These are phyloP conservation scores for Patella ulyssiponensis DNA, from an alignment of 2,888 invertebrate genomes.

Conservation along the genomic window DNA sequence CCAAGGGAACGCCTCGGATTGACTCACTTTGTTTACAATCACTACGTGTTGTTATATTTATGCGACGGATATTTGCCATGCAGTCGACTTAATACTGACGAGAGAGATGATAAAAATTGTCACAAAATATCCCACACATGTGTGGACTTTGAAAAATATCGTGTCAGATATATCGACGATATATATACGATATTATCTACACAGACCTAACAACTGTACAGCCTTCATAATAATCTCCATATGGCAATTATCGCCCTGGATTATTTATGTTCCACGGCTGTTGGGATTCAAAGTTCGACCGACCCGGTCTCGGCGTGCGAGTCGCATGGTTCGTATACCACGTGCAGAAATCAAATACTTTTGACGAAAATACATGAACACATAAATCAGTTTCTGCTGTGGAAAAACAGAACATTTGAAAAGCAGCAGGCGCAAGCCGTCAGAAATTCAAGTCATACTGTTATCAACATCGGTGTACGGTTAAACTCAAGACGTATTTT, in stretches of 20 bases:
- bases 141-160: too few relatives aligned
- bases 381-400: not conserved
- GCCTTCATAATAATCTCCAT: slow-evolving; percentile 19
- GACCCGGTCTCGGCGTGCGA: slow-evolving; percentile 12
- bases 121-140: too few relatives aligned
- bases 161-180: too few relatives aligned
- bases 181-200: slow-evolving; percentile 5
- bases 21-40: not conserved
- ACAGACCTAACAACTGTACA: slow-evolving; percentile 23
- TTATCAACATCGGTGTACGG: too few relatives aligned
- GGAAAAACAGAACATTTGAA: slow-evolving; percentile 3
- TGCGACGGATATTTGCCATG: not conserved
- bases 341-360: slow-evolving; percentile 13
- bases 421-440: not conserved
- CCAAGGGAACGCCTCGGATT: slow-evolving; percentile 5
- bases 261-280: slow-evolving; percentile 26
- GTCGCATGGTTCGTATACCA: slow-evolving; percentile 10
- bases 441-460: not conserved
- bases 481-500: too few relatives aligned
- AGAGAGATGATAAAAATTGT: not conserved
- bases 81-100: not conserved
- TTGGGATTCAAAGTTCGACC: slow-evolving; percentile 9
- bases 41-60: not conserved
- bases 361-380: slow-evolving; percentile 7
- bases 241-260: slow-evolving; percentile 24